Evolutionary conservation across 1,140 invertebrate species (phyloP), one percentile per base, ranked within the genome.

Genomic region (Bombus terrestris): DNA sequence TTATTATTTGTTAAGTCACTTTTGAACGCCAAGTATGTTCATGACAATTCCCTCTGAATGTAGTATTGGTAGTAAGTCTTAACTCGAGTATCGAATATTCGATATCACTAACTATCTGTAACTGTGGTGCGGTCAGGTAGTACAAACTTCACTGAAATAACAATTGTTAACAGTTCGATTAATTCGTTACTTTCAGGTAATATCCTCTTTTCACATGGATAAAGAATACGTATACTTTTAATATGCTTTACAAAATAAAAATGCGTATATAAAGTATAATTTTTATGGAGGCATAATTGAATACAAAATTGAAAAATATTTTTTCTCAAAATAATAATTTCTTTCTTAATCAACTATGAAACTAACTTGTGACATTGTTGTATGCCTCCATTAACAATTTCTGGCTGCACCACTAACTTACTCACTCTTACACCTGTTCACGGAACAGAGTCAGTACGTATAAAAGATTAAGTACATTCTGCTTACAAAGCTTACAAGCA

Each of bases 1-100:
- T 72, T 62, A 53, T 69, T 39, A 68, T 53, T 83, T 76, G 35
- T 83, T 83, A 78, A 78, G 74, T 83, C 74, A 77, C 73, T 83
- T 77, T 57, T 57, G 43, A 83, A 77, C 81, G 62, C 74, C 74
- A 39, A 47, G n/a, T 77, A 78, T 68, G 41, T 78, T 57, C n/a
- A 59, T 15, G 47, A 83, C 64, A 83, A 69, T 83, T 83, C 74
- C 47, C 47, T 83, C 32, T 18, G 18, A 83, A 76, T 13, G n/a
- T 83, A 83, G 39, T 66, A 68, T 41, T 32, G 66, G 10, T n/a
- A 28, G 47, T 68, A 68, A 69, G 12, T 76, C 73, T 68, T 41
- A 39, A 53, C 62, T 77, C 73, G 81, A 41, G 53, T 35, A 28
- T 76, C 35, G 43, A 83, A 39, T 37, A 76, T 47, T 82, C 39